phyloP scores from a whole-genome alignment of 2,113 vertebrate species.

The Rhinogobius similis region DNA sequence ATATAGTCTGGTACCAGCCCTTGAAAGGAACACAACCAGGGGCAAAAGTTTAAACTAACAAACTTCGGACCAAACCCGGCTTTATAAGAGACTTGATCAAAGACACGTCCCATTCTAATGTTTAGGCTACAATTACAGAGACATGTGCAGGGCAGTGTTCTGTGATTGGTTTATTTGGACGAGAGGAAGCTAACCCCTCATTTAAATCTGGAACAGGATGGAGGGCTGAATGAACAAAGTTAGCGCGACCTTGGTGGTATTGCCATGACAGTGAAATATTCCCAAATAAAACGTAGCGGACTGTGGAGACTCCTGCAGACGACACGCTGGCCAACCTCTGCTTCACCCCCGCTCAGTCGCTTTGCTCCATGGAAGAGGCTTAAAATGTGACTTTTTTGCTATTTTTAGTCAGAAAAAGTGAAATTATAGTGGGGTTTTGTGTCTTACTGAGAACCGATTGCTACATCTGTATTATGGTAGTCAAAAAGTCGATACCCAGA shows the following conservation, averaged over 20 bases:
- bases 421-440: slow-evolving; percentile 33
- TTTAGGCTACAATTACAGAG: slow-evolving; percentile 68
- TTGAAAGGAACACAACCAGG: slow-evolving; percentile 61
- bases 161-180: slow-evolving; percentile 66
- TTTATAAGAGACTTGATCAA: slow-evolving; percentile 59
- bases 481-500: too few relatives aligned
- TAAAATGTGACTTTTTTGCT: slow-evolving; percentile 23
- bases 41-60: slow-evolving; percentile 78
- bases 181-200: slow-evolving; percentile 52
- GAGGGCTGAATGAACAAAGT: slow-evolving; percentile 34
- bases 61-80: slow-evolving; percentile 46
- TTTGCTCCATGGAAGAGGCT: slow-evolving; percentile 29
- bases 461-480: not conserved
- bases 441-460: slow-evolving; percentile 29
- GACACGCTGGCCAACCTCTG: slow-evolving; percentile 16
- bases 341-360: slow-evolving; percentile 21
- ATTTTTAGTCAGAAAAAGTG: slow-evolving; percentile 36
- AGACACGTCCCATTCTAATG: slow-evolving; percentile 12
- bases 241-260: slow-evolving; percentile 20
- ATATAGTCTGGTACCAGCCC: slow-evolving; percentile 40
- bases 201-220: slow-evolving; percentile 47
- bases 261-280: slow-evolving; percentile 38
- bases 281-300: slow-evolving; percentile 45
- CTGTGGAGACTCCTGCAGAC: slow-evolving; percentile 22
- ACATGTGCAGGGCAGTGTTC: slow-evolving; percentile 54